Conservation (phyloP, 2,888 invertebrate genomes). For the Xestia ashworthii region DNA sequence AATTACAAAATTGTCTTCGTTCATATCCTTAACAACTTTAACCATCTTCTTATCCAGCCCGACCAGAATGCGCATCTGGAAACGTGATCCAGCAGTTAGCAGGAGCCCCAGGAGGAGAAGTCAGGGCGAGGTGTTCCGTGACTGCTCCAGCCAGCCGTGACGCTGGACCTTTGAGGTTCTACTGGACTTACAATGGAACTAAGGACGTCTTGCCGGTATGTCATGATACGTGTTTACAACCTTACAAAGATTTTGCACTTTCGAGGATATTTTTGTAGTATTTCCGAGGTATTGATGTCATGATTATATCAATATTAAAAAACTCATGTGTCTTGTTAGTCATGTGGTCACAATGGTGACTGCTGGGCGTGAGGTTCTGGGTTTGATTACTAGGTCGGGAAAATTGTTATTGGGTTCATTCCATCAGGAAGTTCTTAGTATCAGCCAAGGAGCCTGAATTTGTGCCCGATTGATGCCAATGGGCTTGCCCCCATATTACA, state of each 20-base stretch:
- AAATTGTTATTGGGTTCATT: too few relatives aligned
- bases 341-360: too few relatives aligned
- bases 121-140: constrained; percentile 95
- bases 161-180: constrained; percentile 92
- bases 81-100: constrained; percentile 93
- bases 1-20: background rate
- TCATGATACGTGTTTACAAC: background rate
- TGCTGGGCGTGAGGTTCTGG: too few relatives aligned
- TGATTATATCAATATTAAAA: background rate
- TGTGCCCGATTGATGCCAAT: too few relatives aligned
- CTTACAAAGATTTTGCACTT: background rate
- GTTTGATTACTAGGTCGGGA: too few relatives aligned
- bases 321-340: background rate
- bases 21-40: background rate
- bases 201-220: constrained; percentile 94
- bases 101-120: constrained; percentile 93
- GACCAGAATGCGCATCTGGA: constrained; percentile 94
- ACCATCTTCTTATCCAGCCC: constrained; percentile 89
- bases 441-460: too few relatives aligned
- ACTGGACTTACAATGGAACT: constrained; percentile 96
- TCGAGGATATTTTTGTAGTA: background rate
- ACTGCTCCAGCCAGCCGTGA: constrained; percentile 94
- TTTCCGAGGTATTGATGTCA: background rate
- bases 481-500: too few relatives aligned
- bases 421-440: too few relatives aligned